Evolutionary conservation across 2,797 vertebrate species (phyloP).

Genomic region (Xerus rutilus): DNA sequence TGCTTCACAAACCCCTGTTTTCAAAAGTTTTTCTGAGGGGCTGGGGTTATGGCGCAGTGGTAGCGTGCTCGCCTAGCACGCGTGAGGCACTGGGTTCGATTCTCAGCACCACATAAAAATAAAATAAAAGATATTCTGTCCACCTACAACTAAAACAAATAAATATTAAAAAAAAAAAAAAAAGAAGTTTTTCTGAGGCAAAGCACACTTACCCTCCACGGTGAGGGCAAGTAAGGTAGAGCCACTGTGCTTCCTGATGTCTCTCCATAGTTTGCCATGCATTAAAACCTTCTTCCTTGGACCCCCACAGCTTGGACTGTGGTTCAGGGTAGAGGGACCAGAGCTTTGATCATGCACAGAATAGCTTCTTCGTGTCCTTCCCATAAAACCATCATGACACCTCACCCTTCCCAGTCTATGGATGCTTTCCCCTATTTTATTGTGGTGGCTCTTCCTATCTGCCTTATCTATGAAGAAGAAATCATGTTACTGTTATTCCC

Average conservation of each 20-base stretch:
- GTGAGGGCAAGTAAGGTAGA: not conserved
- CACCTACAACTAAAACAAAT: too few species aligned
- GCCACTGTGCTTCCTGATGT: not conserved
- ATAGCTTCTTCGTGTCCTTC: not conserved
- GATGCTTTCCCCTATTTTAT: not conserved
- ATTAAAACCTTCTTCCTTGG: not conserved
- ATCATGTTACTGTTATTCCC: not conserved
- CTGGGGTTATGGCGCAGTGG: too few species aligned
- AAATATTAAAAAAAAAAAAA: too few species aligned
- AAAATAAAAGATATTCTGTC: too few species aligned
- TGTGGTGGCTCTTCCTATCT: not conserved
- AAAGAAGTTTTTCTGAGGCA: constrained; percentile 56
- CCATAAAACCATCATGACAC: not conserved
- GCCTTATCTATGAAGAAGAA: not conserved
- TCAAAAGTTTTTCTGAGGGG: constrained; percentile 52
- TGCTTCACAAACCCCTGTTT: not conserved
- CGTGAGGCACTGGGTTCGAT: too few species aligned
- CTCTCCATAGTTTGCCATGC: not conserved
- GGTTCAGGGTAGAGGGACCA: not conserved
- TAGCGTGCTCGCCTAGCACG: too few species aligned
- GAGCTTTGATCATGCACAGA: not conserved
- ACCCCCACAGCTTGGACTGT: not conserved
- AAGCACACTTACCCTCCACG: not conserved
- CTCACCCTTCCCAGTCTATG: not conserved
- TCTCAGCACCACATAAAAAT: too few species aligned